Evolutionary conservation across 2,888 invertebrate genomes (phyloP), one percentile per base, ranked within the genome.

Genomic region (Venusia cambrica): DNA sequence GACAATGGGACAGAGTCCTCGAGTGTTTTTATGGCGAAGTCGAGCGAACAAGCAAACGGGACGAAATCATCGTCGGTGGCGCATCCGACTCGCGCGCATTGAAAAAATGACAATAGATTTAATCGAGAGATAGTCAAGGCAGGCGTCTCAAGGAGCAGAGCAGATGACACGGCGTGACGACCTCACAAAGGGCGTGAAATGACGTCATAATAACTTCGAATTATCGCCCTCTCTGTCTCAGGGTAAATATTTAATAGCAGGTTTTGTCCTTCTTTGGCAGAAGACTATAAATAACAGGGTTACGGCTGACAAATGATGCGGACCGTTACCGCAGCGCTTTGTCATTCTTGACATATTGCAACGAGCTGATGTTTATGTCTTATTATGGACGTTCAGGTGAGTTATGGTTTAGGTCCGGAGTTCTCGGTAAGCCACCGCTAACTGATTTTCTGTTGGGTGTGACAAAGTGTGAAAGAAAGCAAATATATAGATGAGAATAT

Each of bases 131-230:
- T 84, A 84, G 85, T 70, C 39, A 68, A 66, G 74, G 76, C 79
- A 83, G 79, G 84, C 87, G 85, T 84, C 87, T 85, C 77, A 72
- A 81, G 76, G 63, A 83, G 84, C 87, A 85, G 63, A 83, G 84
- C 87, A 85, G 85, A 85, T 87, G 87, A 87, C 87, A 85, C 76
- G 81, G 63, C 68, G 77, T 84, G 84, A 87, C 81, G 84, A 74
- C 70, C 77, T 68, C 73, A 87, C 85, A 87, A 87, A 84, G 71
- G 84, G 84, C 84, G 85, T 80, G 80, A 85, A 85, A 74, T 85
- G 84, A 87, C 85, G 85, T 85, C 87, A 85, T 87, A 85, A 87
- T 87, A 83, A 79, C 78, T 69, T 81, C 85, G 85, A 84, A 87
- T 87, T 87, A 87, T 87, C 87, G 72, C 80, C 68, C 83, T 78